Base-by-base conservation (phyloP, 2,113 vertebrate species). In the Mola mola region DNA sequence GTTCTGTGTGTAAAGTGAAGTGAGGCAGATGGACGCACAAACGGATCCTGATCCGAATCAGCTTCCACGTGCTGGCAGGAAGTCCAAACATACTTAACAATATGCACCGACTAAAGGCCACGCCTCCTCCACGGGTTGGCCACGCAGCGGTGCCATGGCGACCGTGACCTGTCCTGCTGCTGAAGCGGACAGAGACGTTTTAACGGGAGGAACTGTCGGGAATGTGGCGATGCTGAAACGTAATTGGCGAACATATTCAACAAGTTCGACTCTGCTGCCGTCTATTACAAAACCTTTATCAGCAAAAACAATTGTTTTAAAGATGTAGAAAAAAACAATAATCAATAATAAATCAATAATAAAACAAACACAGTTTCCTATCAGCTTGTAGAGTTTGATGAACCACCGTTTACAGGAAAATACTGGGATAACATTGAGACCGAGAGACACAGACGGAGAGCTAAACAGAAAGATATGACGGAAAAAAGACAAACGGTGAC, bases 391-490 rank as follows among this genome's bases (percentile, higher is more conserved):
- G 25, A 60, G 49, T 51, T 73, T 62, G 22, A 34, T 64, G 22
- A 41, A 61, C 57, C 50, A 26, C 17, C 21, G 63, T 80, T 74
- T 74, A 64, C 61, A 77, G 66, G 63, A 75, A 49, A 67, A 74
- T 33, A 16, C 56, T 56, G 8, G 31, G 46, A 66, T 28, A 59
- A 44, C 25, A 1, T 22, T 29, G 28, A 41, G 16, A 34, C 6
- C 40, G 22, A 38, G 20, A 61, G 24, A 61, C 50, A 64, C 37
- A 74, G 49, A 60, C 31, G n/a, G 7, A 48, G 22, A 29, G 40
- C 47, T 55, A 68, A 63, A 49, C 24, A 44, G 22, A 37, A 5
- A 52, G 72, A 59, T 48, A 38, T 48, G 36, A 49, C 2, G n/a
- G 47, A 17, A 19, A 38, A 33, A 34, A 42, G 12, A 53, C 41